Evolutionary conservation across 2,797 vertebrate genomes (phyloP).

Genomic region (Eutrigla gurnardus): DNA sequence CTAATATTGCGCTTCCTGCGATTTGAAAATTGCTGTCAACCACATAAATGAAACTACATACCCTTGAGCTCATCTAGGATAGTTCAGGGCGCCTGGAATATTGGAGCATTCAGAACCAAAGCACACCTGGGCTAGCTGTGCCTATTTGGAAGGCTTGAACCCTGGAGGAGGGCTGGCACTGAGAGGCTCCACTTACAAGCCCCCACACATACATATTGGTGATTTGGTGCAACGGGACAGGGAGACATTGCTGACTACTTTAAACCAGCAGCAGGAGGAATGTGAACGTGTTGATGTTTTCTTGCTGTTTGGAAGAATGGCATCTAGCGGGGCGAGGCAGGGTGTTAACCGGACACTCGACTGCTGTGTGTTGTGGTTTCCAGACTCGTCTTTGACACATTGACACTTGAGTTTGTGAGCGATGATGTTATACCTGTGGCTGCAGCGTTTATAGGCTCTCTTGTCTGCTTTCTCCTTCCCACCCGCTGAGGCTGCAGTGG

Average conservation of each 20-base stretch:
- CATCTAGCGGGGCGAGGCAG: background rate
- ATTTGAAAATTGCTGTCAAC: too few species aligned
- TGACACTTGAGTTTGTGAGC: conserved; percentile 24
- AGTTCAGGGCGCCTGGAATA: background rate
- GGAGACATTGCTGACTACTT: background rate
- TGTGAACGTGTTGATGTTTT: background rate
- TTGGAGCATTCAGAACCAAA: background rate
- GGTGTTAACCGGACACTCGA: conserved; percentile 28
- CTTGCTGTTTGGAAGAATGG: conserved; percentile 4
- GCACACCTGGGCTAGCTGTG: background rate
- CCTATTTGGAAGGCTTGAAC: background rate
- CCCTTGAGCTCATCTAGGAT: background rate
- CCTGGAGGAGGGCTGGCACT: too few species aligned
- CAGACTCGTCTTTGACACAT: conserved; percentile 8
- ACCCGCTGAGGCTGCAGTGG: conserved; percentile 67
- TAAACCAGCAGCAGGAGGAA: background rate
- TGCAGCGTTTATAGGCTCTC: conserved; percentile 45
- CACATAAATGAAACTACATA: too few species aligned
- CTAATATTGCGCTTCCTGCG: too few species aligned
- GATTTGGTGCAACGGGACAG: background rate
- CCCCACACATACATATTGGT: too few species aligned
- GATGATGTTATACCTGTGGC: conserved; percentile 34
- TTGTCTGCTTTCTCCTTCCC: conserved; percentile 39
- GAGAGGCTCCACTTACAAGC: too few species aligned
- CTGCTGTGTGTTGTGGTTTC: conserved; percentile 25